Evolutionary conservation across 2,888 invertebrate genomes (phyloP), one percentile per base, ranked within the genome.

Genomic region (Cerceris ruficornis): DNA sequence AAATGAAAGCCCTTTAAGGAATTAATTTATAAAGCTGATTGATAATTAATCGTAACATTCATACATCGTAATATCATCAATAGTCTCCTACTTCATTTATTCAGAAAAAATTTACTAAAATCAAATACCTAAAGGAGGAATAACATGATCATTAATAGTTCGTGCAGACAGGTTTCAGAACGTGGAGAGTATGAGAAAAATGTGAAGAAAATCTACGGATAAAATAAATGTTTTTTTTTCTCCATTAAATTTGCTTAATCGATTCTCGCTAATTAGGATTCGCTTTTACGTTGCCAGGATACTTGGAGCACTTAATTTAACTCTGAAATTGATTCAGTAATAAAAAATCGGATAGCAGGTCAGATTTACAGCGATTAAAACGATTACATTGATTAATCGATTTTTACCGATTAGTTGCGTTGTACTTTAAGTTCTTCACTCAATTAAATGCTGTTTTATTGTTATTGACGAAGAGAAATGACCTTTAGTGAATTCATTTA

Each of bases 371-470:
- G 8, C 41, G 69, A 62, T 55, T 69, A 69, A 69, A 49, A 28
- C 39, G 62, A 69, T 62, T 57, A 55, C 57, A 15, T 69, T 69
- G 55, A 57, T 69, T 62, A 69, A 49, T 62, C 55, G 46, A 8
- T 39, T 54, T 50, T 62, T 52, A 17, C 39, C 52, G 50, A 50
- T 62, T 62, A 62, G 39, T 61, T 17, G 28, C 46, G 1, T 17
- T 52, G 49, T 61, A 69, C 50, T 62, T 46, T 43, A 62, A 11
- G 52, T 54, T 14, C 15, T 39, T 61, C 46, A 6, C 15, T 52
- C 14, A 42, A 60, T 69, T 60, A 7, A 59, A 42, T 15, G 2
- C 14, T 41, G 9, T 8, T 13, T 28, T 13, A 11, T 13, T 17
- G 13, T 15, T 50, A 46, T 46, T 46, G 11, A 46, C 28, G 28